Conservation (phyloP, 1,140 invertebrate species). For the Ceratina australensis region DNA sequence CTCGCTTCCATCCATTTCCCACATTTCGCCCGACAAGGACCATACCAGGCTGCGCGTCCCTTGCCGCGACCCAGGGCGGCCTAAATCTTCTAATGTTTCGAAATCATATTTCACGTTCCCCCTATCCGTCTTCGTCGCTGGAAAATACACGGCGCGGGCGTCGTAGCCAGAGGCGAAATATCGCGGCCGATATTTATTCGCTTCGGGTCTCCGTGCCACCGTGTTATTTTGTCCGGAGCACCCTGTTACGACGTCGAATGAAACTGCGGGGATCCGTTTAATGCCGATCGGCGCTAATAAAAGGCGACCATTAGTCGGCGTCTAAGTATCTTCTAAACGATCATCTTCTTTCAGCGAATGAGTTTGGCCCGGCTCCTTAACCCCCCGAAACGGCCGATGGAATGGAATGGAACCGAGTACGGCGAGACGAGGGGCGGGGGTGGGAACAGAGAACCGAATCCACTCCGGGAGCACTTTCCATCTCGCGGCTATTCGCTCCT, state of each 20-base stretch:
- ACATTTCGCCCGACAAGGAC: background rate
- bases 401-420: background rate
- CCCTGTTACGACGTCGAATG: too few species aligned
- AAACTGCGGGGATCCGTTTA: background rate
- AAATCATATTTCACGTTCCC: conserved; percentile 24
- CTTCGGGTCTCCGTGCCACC: too few species aligned
- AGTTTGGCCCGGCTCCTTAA: conserved; percentile 24
- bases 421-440: background rate
- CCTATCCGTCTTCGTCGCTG: conserved; percentile 16
- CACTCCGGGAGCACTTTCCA: conserved; percentile 43
- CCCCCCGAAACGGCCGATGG: conserved; percentile 18
- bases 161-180: background rate
- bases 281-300: conserved; percentile 47
- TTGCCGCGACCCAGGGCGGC: background rate
- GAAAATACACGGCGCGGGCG: background rate
- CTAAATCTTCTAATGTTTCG: conserved; percentile 34
- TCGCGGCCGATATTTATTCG: conserved; percentile 16
- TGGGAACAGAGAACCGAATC: conserved; percentile 37
- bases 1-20: too few species aligned
- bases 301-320: conserved; percentile 46
- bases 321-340: conserved; percentile 45
- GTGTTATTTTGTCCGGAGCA: background rate
- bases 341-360: conserved; percentile 40
- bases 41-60: background rate
- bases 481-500: conserved; percentile 41